phyloP scores from a whole-genome alignment of 2,797 vertebrate species.

The Rhodeus uyekii region DNA sequence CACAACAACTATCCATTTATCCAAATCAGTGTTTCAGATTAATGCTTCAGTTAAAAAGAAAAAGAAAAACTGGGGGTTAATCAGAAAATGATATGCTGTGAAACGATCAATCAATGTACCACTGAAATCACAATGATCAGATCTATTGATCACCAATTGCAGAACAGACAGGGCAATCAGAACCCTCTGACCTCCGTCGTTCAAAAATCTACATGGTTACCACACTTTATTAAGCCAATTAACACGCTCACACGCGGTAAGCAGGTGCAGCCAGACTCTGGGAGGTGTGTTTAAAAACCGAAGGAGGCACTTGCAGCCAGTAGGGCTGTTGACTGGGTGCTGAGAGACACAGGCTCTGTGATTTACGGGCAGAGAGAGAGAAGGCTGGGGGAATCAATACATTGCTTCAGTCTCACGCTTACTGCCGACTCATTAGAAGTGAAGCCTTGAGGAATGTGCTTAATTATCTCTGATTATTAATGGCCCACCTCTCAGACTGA shows the following conservation, averaged over 20 bases:
- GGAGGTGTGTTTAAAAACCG: constrained; percentile 15
- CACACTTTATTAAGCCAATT: constrained; percentile 25
- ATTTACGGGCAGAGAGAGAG: constrained; percentile 50
- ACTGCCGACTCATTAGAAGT: constrained; percentile 59
- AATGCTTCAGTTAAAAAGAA: neutral
- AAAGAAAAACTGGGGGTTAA: neutral
- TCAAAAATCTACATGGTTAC: neutral
- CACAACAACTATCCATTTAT: neutral
- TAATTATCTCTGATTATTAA: constrained; percentile 64
- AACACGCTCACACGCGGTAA: constrained; percentile 20
- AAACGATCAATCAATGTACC: neutral
- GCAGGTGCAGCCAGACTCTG: constrained; percentile 32
- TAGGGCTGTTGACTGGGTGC: constrained; percentile 28
- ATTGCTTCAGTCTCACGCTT: constrained; percentile 48
- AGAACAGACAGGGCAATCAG: neutral
- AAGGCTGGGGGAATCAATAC: constrained; percentile 55
- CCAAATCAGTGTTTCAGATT: neutral
- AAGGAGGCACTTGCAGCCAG: constrained; percentile 29
- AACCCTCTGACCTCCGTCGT: neutral
- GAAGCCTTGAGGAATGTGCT: constrained; percentile 60
- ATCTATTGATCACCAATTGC: neutral
- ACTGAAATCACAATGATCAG: constrained; percentile 6
- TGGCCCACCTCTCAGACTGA: constrained; percentile 44
- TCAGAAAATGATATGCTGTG: neutral
- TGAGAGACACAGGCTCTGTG: constrained; percentile 40